Evolutionary conservation across 64 coral and sea anemone species (phyloP).

Genomic region (Montipora efflorescens): DNA sequence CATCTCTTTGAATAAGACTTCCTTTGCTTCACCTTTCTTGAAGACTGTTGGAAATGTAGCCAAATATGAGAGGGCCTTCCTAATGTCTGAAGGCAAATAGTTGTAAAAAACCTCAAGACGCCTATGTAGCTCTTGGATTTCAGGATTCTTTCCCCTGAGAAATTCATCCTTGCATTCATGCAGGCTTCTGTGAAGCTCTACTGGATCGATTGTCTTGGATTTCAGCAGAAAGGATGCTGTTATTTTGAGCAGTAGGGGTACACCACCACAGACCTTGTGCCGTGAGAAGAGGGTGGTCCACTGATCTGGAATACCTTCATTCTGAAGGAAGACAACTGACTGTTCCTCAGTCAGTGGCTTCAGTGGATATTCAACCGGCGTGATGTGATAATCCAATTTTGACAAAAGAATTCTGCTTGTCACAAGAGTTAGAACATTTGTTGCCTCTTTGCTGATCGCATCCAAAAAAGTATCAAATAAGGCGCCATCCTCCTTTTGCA

Average conservation of each 20-base stretch:
- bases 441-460: conserved; percentile 12
- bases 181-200: conserved; percentile 11
- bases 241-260: conserved; percentile 49
- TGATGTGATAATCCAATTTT: background rate
- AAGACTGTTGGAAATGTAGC: conserved; percentile 52
- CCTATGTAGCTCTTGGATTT: background rate
- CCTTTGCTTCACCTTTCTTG: conserved; percentile 20
- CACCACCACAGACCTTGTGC: conserved; percentile 29
- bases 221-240: conserved; percentile 10
- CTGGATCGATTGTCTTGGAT: background rate
- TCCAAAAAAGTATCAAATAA: conserved; percentile 32
- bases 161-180: conserved; percentile 15
- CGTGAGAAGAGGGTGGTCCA: background rate
- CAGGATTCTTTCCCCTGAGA: background rate
- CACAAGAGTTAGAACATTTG: conserved; percentile 37
- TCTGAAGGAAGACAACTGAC: conserved; percentile 16
- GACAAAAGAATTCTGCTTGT: conserved; percentile 30
- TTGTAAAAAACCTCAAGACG: conserved; percentile 22
- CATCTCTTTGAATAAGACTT: background rate
- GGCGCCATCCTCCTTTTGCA: conserved; percentile 41
- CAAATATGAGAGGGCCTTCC: conserved; percentile 1
- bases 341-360: background rate
- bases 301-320: background rate
- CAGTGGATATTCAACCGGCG: background rate
- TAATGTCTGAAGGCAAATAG: background rate